A percentile compares a stretch with the other conserved stretches of the same genome.
These are phyloP conservation scores for Poeciliopsis prolifica DNA, from an alignment of 2,113 vertebrate genomes.

Conservation along the genomic window DNA sequence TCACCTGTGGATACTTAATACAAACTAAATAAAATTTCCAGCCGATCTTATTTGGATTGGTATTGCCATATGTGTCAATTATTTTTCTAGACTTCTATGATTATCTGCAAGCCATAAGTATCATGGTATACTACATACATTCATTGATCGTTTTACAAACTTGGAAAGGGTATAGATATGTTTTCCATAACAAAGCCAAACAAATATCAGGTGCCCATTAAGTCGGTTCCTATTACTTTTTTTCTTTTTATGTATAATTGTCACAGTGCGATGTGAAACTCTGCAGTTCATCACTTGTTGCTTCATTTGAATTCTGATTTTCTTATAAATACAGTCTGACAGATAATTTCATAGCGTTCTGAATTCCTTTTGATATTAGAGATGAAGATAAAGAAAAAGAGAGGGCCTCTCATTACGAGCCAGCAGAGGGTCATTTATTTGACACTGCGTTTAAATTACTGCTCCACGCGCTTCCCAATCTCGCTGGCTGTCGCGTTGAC, in stretches of 20 bases:
- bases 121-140: background rate
- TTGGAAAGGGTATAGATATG: too few relatives aligned
- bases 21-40: too few relatives aligned
- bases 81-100: background rate
- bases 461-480: slow-evolving; percentile 3
- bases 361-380: slow-evolving; percentile 20
- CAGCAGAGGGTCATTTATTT: slow-evolving; percentile 14
- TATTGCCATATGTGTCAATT: background rate
- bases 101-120: background rate
- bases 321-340: background rate
- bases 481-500: background rate
- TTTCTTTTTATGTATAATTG: background rate
- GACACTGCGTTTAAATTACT: slow-evolving; percentile 15
- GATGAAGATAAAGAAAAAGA: background rate
- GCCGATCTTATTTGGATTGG: too few relatives aligned
- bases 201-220: background rate
- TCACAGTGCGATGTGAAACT: background rate
- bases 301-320: background rate
- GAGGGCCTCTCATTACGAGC: slow-evolving; percentile 8
- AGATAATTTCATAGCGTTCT: background rate
- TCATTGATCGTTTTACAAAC: too few relatives aligned
- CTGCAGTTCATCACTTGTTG: background rate
- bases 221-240: background rate
- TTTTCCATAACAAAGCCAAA: too few relatives aligned
- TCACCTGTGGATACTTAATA: too few relatives aligned